Evolutionary conservation across 2,888 invertebrate species (phyloP).

Genomic region (Thereva nobilitata): DNA sequence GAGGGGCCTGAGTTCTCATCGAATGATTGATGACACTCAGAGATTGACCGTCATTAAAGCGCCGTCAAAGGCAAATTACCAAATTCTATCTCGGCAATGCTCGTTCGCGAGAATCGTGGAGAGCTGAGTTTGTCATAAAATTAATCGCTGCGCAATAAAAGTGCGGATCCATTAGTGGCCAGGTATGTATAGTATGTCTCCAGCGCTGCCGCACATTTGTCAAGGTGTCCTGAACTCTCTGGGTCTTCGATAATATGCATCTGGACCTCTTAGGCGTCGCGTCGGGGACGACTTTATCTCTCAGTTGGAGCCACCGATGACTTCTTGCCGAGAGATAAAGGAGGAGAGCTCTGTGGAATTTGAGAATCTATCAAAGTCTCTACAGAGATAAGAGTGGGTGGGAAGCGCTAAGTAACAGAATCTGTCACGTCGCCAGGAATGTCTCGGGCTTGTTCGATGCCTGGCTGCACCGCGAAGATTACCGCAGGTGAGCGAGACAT

Average conservation of each 20-base stretch:
- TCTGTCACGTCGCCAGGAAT: slow-evolving; percentile 12
- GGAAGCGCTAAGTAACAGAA: neutral
- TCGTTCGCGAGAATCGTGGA: slow-evolving; percentile 12
- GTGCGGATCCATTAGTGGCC: slow-evolving; percentile 21
- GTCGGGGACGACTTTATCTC: slow-evolving; percentile 5
- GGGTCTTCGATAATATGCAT: neutral
- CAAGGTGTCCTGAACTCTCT: slow-evolving; percentile 5
- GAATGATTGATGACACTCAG: slow-evolving; percentile 38
- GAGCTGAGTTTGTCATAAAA: slow-evolving; percentile 20
- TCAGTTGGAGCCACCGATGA: neutral
- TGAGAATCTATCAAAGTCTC: too few species aligned
- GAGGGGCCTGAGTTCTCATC: slow-evolving; percentile 3
- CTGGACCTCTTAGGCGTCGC: neutral
- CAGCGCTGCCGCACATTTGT: slow-evolving; percentile 27
- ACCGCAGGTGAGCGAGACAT: slow-evolving; percentile 3
- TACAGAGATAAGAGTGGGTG: too few species aligned
- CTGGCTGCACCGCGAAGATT: neutral
- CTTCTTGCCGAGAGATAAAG: too few species aligned
- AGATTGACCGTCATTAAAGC: slow-evolving; percentile 39
- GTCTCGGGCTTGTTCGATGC: neutral
- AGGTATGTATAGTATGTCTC: slow-evolving; percentile 1
- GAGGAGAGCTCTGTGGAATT: too few species aligned
- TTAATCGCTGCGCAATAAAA: slow-evolving; percentile 28
- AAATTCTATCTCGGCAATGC: slow-evolving; percentile 6
- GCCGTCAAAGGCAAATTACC: slow-evolving; percentile 22